A percentile compares a stretch with the other conserved stretches of the same genome.
Conservation (phyloP, 2,888 invertebrate genomes). For the Mimachlamys varia region DNA sequence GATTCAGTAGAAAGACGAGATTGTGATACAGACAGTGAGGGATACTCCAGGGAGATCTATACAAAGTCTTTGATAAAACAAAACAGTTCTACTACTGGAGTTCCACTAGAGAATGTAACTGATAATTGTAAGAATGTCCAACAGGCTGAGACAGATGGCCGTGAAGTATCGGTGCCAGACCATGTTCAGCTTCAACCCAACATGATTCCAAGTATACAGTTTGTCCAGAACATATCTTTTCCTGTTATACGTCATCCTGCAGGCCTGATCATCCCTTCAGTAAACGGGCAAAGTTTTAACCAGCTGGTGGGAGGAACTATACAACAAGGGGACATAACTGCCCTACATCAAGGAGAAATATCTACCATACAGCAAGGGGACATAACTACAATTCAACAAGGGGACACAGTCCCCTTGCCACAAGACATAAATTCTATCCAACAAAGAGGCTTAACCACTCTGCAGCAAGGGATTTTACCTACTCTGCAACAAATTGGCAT, state of each 20-base stretch:
- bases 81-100: neutral
- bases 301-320: conserved; percentile 18
- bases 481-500: no score
- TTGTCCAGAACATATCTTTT: conserved; percentile 62
- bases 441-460: no score
- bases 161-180: neutral
- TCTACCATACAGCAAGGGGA: neutral
- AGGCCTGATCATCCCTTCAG: conserved; percentile 57
- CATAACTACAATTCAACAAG: neutral
- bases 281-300: conserved; percentile 6
- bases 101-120: neutral
- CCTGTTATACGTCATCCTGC: conserved; percentile 61
- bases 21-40: neutral
- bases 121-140: neutral
- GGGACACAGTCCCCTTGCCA: neutral
- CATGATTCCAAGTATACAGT: conserved; percentile 60
- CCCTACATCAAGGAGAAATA: neutral
- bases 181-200: conserved; percentile 37
- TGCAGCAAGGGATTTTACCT: neutral
- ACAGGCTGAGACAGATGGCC: neutral
- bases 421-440: no score
- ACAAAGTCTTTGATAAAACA: neutral
- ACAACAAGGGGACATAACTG: neutral
- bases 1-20: neutral
- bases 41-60: neutral